Conservation (phyloP, 2,113 vertebrate genomes). For the Takifugu bimaculatus region DNA sequence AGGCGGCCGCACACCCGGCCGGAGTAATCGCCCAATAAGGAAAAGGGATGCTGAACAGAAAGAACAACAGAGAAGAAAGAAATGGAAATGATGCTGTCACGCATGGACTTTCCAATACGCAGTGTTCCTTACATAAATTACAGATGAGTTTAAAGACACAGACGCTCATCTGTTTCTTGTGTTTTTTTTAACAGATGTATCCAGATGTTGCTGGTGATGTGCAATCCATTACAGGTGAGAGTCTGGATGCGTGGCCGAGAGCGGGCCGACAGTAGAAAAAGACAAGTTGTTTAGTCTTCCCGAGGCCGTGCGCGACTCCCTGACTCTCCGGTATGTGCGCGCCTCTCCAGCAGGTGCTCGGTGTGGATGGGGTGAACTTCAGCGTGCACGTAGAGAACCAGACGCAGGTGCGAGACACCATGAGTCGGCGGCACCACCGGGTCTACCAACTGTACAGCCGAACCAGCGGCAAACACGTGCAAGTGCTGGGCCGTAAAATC, state of each 20-base stretch:
- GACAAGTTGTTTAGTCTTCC: conserved; percentile 15
- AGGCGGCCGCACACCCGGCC: conserved; percentile 54
- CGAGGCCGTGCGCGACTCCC: not conserved
- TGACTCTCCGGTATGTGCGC: conserved; percentile 8
- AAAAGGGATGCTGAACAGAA: conserved; percentile 53
- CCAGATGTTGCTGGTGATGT: conserved; percentile 82
- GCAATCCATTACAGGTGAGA: conserved; percentile 78
- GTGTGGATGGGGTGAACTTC: conserved; percentile 79
- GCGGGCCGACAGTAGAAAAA: not conserved
- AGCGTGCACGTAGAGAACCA: conserved; percentile 82
- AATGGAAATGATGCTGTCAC: conserved; percentile 62
- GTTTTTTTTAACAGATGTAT: conserved; percentile 68
- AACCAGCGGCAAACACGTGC: conserved; percentile 79
- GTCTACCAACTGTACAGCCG: conserved; percentile 82
- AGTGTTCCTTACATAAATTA: conserved; percentile 47
- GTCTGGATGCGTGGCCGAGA: conserved; percentile 12
- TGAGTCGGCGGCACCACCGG: conserved; percentile 78
- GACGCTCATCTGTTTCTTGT: conserved; percentile 52
- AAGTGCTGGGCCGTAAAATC: conserved; percentile 76
- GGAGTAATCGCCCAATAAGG: conserved; percentile 56
- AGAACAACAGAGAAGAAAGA: conserved; percentile 49
- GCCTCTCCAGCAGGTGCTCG: conserved; percentile 69
- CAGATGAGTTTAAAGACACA: not conserved
- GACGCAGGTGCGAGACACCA: conserved; percentile 78
- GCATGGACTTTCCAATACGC: conserved; percentile 41